Base-by-base conservation (phyloP, 2,797 vertebrate genomes). In the Gila robusta region DNA sequence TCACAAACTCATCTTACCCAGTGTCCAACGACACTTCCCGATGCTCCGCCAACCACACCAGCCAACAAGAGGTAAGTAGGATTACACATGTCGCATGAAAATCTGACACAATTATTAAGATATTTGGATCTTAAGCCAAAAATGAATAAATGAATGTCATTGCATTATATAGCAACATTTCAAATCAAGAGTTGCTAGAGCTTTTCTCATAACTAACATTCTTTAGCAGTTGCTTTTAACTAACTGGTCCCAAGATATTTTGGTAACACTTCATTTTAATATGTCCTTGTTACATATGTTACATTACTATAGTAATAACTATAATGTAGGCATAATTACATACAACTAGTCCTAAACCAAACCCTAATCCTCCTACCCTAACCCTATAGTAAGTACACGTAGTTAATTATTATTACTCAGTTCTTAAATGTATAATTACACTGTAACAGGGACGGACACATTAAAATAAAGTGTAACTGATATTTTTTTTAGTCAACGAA, bases 1-100 rank as follows among this genome's bases (percentile, higher is more conserved):
- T 95, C 41, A 96, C 95, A 66, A 98, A 98, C 93, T 95, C 95
- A 66, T 94, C 93, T 1, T 97, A 97, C 81, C 76, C 93, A 0
- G 80, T 85, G 1, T 91, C 86, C 71, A 91, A 92, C 88, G 96
- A 95, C 84, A 76, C 70, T 56, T 96, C 95, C 47, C 85, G 89
- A 74, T 99, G 98, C 79, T 89, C 82, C 12, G 2, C 54, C 1
- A 91, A 94, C 91, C 89, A 93, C 0, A 91, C 93, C 2, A 85
- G 41, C 78, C 71, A 87, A 23, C 83, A 92, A 52, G 83, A 95
- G 89, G 96, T 94, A 2, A 86, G 94, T 84, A 10, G 2, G 9
- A 10, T 12, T 8, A 0, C 35, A 10, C 14, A 32, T 3, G 26
- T 44, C 44, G 28, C 39, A 32, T 21, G 6, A 3, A 69, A 72